Conservation (phyloP, 2,113 vertebrate genomes). For the Sorex fumeus region DNA sequence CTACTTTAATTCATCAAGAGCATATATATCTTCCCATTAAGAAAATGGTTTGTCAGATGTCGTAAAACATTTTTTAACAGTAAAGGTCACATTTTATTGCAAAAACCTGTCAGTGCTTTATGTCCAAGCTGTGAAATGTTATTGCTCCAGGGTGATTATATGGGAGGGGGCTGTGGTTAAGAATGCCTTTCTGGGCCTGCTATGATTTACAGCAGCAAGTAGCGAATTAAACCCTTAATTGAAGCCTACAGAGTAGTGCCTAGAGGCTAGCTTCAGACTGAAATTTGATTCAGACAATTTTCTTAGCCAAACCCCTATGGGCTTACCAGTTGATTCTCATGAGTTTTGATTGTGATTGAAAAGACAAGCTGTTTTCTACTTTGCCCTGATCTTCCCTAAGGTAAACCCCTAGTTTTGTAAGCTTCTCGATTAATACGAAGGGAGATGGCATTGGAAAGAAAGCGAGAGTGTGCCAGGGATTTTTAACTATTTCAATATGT, state of each 20-base stretch:
- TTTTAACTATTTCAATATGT: slow-evolving; percentile 74
- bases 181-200: slow-evolving; percentile 77
- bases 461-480: background rate
- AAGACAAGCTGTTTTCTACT: slow-evolving; percentile 81
- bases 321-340: slow-evolving; percentile 66
- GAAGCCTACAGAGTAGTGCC: slow-evolving; percentile 73
- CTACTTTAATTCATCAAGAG: slow-evolving; percentile 69
- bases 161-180: slow-evolving; percentile 66
- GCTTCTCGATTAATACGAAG: slow-evolving; percentile 74
- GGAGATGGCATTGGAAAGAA: slow-evolving; percentile 46
- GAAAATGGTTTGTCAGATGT: slow-evolving; percentile 75
- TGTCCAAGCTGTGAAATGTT: slow-evolving; percentile 79
- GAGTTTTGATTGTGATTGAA: slow-evolving; percentile 80
- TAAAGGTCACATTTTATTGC: slow-evolving; percentile 81
- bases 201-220: slow-evolving; percentile 77
- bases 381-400: slow-evolving; percentile 74
- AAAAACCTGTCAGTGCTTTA: slow-evolving; percentile 81
- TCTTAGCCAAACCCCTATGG: slow-evolving; percentile 73
- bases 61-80: slow-evolving; percentile 80
- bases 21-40: slow-evolving; percentile 78
- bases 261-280: slow-evolving; percentile 77
- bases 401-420: slow-evolving; percentile 78
- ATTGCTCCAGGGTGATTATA: slow-evolving; percentile 78
- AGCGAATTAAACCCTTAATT: slow-evolving; percentile 75
- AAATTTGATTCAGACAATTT: slow-evolving; percentile 80